phyloP scores from a whole-genome alignment of 2,113 vertebrate species.

The Archilochus colubris region DNA sequence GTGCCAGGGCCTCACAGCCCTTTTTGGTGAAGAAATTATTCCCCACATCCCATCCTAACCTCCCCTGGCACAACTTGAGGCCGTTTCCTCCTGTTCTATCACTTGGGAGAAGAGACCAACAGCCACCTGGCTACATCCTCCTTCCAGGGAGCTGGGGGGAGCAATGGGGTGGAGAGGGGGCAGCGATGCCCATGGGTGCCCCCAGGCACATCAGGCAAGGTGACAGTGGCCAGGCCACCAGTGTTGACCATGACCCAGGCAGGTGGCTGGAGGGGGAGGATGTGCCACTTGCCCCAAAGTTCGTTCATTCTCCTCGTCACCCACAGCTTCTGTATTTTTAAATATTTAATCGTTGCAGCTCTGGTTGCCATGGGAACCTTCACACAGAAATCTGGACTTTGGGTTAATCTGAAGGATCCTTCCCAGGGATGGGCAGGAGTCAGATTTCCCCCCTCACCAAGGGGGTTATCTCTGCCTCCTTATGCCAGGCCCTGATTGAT shows the following conservation, averaged over 20 bases:
- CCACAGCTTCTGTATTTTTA: background rate
- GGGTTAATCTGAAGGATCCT: conserved; percentile 11
- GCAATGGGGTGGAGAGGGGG: background rate
- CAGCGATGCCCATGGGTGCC: accelerated
- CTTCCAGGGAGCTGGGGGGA: no score
- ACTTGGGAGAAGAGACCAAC: no score
- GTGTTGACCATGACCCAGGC: background rate
- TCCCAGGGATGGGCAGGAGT: background rate
- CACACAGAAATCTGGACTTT: conserved; percentile 12
- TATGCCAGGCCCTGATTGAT: background rate
- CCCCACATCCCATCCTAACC: no score
- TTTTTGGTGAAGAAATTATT: no score
- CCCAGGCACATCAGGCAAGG: background rate
- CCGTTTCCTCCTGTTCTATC: no score
- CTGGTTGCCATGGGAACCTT: conserved; percentile 35
- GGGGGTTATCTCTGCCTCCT: accelerated
- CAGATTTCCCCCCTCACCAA: accelerated
- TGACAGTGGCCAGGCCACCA: accelerated
- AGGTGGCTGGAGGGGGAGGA: background rate
- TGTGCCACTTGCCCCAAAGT: accelerated
- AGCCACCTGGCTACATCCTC: no score
- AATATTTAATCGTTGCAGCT: conserved; percentile 44
- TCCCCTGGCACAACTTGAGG: no score
- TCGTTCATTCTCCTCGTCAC: background rate
- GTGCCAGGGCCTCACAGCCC: no score